Conservation (phyloP, 2,888 invertebrate species). For the Microctonus brassicae region DNA sequence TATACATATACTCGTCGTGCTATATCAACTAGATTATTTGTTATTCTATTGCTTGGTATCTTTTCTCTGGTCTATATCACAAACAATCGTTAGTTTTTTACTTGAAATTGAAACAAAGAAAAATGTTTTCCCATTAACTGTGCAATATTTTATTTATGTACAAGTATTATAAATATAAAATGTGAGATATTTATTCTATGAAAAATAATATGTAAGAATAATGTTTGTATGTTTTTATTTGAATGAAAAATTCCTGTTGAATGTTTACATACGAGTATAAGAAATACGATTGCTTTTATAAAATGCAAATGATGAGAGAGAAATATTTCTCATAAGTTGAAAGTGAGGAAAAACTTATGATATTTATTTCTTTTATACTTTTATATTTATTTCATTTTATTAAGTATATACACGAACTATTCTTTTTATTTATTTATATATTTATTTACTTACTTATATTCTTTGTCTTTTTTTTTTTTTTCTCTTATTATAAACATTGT, state of each 20-base stretch:
- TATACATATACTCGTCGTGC: too few species aligned
- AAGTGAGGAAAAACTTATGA: neutral
- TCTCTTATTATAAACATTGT: neutral
- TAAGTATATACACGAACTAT: neutral
- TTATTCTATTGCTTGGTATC: neutral
- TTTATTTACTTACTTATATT: too few species aligned
- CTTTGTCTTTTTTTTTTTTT: too few species aligned
- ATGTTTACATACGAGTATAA: neutral
- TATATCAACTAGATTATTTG: neutral
- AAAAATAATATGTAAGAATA: neutral
- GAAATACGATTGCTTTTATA: neutral
- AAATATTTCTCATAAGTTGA: neutral
- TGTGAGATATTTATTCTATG: neutral
- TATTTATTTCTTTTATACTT: neutral
- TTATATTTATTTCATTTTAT: neutral
- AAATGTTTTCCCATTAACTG: too few species aligned
- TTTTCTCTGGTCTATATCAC: neutral
- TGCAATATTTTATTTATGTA: too few species aligned
- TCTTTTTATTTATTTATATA: neutral
- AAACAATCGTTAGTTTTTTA: neutral
- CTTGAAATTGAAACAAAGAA: too few species aligned
- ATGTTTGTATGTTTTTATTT: neutral
- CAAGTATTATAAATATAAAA: neutral
- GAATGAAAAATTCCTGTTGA: neutral
- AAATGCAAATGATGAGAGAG: neutral